A percentile compares a stretch with the other conserved stretches of the same genome.
phyloP scores from a whole-genome alignment of 1,140 invertebrate species.

The Leptinotarsa defecta region DNA sequence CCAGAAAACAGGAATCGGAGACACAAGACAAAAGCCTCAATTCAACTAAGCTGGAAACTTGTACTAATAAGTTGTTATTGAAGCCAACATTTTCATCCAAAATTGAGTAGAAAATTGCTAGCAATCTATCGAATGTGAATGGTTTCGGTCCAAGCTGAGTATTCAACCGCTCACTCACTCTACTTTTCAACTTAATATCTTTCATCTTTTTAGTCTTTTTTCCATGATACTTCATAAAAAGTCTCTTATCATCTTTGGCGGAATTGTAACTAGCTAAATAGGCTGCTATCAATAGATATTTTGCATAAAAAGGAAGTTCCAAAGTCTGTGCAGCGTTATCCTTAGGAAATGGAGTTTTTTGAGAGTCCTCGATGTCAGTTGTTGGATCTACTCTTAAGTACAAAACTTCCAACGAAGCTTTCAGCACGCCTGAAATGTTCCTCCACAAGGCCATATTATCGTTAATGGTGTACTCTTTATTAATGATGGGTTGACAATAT shows the following conservation, averaged over 20 bases:
- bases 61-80: constrained; percentile 79
- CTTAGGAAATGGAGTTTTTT: constrained; percentile 42
- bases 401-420: constrained; percentile 73
- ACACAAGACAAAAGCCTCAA: constrained; percentile 67
- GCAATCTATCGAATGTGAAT: constrained; percentile 80
- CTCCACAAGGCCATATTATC: constrained; percentile 76
- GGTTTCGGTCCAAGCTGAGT: constrained; percentile 75
- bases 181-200: constrained; percentile 61
- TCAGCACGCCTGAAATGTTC: constrained; percentile 75
- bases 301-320: constrained; percentile 87
- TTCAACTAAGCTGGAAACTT: constrained; percentile 76
- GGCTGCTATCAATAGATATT: constrained; percentile 85
- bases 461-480: constrained; percentile 60
- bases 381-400: constrained; percentile 69
- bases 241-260: constrained; percentile 78
- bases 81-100: constrained; percentile 81
- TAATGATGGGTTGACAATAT: constrained; percentile 76
- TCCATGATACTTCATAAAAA: constrained; percentile 79
- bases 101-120: constrained; percentile 92
- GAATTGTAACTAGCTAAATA: constrained; percentile 92
- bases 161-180: constrained; percentile 60
- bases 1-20: constrained; percentile 67
- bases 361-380: constrained; percentile 44
- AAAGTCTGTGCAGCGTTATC: constrained; percentile 66
- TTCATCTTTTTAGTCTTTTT: constrained; percentile 64